Evolutionary conservation across 2,888 invertebrate species (phyloP), one percentile per base, ranked within the genome.

Genomic region (Hedya salicella): DNA sequence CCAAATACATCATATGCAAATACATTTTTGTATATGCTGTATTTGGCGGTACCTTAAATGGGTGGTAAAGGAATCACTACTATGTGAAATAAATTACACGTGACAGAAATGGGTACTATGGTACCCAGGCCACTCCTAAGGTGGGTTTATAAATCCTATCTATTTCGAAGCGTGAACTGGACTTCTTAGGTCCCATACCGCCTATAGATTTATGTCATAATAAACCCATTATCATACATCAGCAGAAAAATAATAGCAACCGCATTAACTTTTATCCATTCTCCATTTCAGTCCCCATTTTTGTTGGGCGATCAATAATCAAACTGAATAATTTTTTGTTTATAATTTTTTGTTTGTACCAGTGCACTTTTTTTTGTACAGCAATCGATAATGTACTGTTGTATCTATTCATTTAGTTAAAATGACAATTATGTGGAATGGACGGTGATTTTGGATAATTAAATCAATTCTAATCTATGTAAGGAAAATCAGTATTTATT

Each of bases 401-500:
- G 73, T 70, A 72, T 72, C 19, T 17, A 32, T 62, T 74, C 69
- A 70, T 71, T 75, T 69, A 72, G 71, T 71, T 72, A 40, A 44
- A 65, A 72, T 64, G 71, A 75, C 62, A 67, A 75, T 70, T 71
- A 70, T 71, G 72, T 68, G 69, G 73, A 73, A 74, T 67, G 69
- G 74, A 69, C 71, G 74, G 70, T 69, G 71, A 70, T 70, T 75
- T 78, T 78, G 74, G 75, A 71, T 76, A 77, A 79, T 74, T 76
- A 79, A 77, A 79, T 80, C 78, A 77, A 79, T 79, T 78, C 75
- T 79, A 79, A 79, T 77, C 75, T 73, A 73, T 70, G 50, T 48
- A 66, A 50, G 50, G 40, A 56, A 52, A 56, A n/a, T 39, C 25
- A 36, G 40, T 50, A 52, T 68, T 60, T 56, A 50, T 62, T 61